Evolutionary conservation across 1,140 invertebrate genomes (phyloP), one percentile per base, ranked within the genome.

Genomic region (Calosoma granatense): DNA sequence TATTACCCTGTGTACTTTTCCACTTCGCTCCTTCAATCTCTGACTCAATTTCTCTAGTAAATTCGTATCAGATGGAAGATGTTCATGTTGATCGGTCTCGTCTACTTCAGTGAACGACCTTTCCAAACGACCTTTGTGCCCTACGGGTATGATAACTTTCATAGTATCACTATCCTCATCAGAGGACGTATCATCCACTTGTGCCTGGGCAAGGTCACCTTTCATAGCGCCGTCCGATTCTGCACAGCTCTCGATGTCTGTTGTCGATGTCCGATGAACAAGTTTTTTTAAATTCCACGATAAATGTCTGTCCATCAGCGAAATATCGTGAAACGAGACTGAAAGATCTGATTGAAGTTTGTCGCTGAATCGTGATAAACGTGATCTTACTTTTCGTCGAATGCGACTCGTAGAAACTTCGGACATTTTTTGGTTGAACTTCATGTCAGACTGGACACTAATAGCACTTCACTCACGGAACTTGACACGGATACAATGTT

Each of bases 1-100:
- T 20, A 60, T 65, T 81, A 82, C 81, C 80, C 78, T 79, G 30
- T 81, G 77, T 53, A 82, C 72, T 60, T 74, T 75, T 53, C 81
- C 80, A 30, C 80, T 74, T 56, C 75, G 74, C 54, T 76, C 77
- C 61, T 74, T 79, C 19, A 81, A 68, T 56, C 73, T 72, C 1
- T 74, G 78, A 41, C 75, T 76, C 22, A 81, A 66, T 64, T 72
- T 80, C 56, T 81, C 81, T 21, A 82, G 17, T 12, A 47, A 12
- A 53, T 53, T 22, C 9, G 15, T 12, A 53, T 53, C 52, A 1
- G 19, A 20, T 1, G 15, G 11, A 1, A 9, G 11, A 51, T 51
- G 2, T 1, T 19, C 52, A 53, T 53, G 12, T 4, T 53, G 14
- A 4, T 47, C 41, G 9, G 9, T 47, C 19, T 26, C 23, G 52